These are phyloP conservation scores for Diceros bicornis DNA, from an alignment of 2,797 vertebrate species.

Conservation along the genomic window DNA sequence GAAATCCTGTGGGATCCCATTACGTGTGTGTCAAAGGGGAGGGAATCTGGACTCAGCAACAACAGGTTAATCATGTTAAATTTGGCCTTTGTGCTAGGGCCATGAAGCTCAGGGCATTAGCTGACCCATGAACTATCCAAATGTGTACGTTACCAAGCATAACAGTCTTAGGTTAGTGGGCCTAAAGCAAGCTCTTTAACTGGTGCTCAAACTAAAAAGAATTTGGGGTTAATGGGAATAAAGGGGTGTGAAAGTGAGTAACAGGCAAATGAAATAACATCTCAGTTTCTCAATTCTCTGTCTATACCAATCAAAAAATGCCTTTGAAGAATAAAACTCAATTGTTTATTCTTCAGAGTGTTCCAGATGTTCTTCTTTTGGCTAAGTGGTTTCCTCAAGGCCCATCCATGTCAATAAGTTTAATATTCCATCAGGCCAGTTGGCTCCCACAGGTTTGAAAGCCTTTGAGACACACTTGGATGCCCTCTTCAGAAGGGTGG, in stretches of 20 bases:
- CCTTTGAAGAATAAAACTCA: slow-evolving; percentile 2
- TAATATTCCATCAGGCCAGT: not conserved
- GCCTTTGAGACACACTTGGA: not conserved
- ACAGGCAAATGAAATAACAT: not conserved
- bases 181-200: not conserved
- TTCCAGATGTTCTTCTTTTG: not conserved
- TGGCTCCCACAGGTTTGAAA: not conserved
- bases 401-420: not conserved
- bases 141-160: not conserved
- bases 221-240: slow-evolving; percentile 30
- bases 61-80: not conserved
- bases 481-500: not conserved
- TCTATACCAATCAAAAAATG: slow-evolving; percentile 3
- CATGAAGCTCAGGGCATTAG: not conserved
- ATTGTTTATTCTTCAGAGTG: not conserved
- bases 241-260: not conserved
- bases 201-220: not conserved
- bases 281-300: not conserved
- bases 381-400: not conserved
- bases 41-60: not conserved
- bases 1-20: not conserved
- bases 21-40: not conserved
- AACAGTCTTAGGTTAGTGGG: not conserved
- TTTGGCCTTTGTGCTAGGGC: not conserved
- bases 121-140: not conserved